Conservation (phyloP, 2,888 invertebrate species). For the Agrochola circellaris region DNA sequence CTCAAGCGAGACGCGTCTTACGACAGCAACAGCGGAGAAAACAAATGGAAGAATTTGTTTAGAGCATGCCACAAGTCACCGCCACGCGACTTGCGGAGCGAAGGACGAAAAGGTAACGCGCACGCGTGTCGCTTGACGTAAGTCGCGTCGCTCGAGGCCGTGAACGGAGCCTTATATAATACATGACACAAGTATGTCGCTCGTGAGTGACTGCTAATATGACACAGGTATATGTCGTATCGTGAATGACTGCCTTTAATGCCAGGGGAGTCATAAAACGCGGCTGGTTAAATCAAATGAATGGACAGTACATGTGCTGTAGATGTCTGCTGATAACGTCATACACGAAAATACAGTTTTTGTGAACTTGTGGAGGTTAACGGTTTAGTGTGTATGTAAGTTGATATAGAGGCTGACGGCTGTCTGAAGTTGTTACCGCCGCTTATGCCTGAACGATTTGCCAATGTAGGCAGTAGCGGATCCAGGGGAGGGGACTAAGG, state of each 20-base stretch:
- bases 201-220: conserved; percentile 25
- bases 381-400: not conserved
- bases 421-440: not conserved
- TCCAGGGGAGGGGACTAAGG: no score
- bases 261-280: conserved; percentile 14
- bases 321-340: not conserved
- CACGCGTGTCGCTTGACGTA: not conserved
- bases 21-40: no score
- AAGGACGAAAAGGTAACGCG: not conserved
- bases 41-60: no score
- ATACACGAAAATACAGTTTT: not conserved
- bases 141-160: not conserved
- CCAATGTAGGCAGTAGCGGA: no score
- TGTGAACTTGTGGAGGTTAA: not conserved
- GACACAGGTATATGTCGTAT: not conserved
- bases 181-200: conserved; percentile 4
- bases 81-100: not conserved
- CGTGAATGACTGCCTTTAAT: conserved; percentile 4
- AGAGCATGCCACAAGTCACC: no score
- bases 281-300: conserved; percentile 7
- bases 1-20: no score
- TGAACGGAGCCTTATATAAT: conserved; percentile 1
- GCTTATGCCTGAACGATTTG: not conserved
- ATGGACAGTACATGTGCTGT: not conserved
- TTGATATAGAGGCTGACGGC: not conserved